Base-by-base conservation (phyloP, 2,888 invertebrate genomes). In the Drosophila tanythrix region DNA sequence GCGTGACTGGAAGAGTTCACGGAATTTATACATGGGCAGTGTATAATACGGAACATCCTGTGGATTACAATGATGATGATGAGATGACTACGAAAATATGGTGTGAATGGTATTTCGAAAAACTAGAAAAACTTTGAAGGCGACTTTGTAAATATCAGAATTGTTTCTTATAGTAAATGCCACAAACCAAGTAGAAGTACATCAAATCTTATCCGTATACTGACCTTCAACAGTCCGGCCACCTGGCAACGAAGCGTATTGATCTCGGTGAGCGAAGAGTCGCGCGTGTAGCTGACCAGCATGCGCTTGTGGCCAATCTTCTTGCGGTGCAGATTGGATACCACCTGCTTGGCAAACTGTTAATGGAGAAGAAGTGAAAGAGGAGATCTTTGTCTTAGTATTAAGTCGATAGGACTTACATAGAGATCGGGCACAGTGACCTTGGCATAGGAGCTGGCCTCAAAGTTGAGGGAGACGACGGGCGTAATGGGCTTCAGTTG, bases 251-350 rank as follows among this genome's bases (percentile, higher is more conserved):
- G 94, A 53, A 95, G 91, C 27, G 95, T 94, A 68, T 95, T 95
- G 4, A 95, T 94, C 93, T 95, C 95, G 10, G 95, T 94, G 11
- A 94, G 93, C 50, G 94, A 94, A 51, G 94, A 94, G 75, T 93
- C 93, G 66, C 95, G 95, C 29, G 95, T 95, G 87, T 96, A 95
- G 2, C 96, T 95, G 76, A 97, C 97, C 74, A 96, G 94, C 88
- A 97, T 96, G 63, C 97, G 94, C 89, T 96, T 97, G 89, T 95
- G 95, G 18, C 97, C 97, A 83, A 97, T 94, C 93, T 96, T 97
- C 82, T 95, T 95, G 56, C 97, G 95, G 90, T 97, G 97, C 76
- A 97, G 94, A 90, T 96, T 96, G 5, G 97, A 96, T 57, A 97
- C 97, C 36, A 96, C 96, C 79, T 94, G 95, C 84, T 95, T 95